Evolutionary conservation across 2,797 vertebrate genomes (phyloP).

Genomic region (Onychomys torridus): DNA sequence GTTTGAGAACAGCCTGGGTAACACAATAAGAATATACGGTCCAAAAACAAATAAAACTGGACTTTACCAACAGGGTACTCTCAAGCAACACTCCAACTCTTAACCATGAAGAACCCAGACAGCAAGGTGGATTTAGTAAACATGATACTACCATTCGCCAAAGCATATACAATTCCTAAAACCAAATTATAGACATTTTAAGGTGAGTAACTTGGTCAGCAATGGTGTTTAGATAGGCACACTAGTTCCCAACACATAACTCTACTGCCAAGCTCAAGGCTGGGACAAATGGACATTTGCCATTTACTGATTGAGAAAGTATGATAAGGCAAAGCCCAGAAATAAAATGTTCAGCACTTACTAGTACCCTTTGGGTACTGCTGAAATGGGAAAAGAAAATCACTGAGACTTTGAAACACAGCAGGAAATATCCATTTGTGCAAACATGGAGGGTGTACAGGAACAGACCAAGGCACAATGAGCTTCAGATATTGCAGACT

Average conservation of each 20-base stretch:
- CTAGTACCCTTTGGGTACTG: conserved; percentile 95
- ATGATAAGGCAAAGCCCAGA: conserved; percentile 92
- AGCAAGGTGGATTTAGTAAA: neutral
- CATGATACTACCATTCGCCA: neutral
- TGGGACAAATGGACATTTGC: conserved; percentile 87
- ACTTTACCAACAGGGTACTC: neutral
- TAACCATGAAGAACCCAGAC: neutral
- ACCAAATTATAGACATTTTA: neutral
- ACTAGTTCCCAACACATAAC: neutral
- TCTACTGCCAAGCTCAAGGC: neutral
- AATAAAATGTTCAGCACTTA: conserved; percentile 96
- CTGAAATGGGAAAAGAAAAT: conserved; percentile 88
- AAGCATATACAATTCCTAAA: neutral
- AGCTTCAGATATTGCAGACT: neutral
- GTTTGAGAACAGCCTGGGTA: neutral
- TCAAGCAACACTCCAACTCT: neutral
- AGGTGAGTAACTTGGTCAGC: neutral
- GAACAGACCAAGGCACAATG: neutral
- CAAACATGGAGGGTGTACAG: neutral
- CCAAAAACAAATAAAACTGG: neutral
- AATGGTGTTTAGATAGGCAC: neutral
- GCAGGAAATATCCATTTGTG: neutral
- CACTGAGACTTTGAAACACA: neutral
- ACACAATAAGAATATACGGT: neutral
- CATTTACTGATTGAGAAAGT: conserved; percentile 95